Conservation (phyloP, 2,888 invertebrate species). For the Pseudococcus jackbeardsleyi region DNA sequence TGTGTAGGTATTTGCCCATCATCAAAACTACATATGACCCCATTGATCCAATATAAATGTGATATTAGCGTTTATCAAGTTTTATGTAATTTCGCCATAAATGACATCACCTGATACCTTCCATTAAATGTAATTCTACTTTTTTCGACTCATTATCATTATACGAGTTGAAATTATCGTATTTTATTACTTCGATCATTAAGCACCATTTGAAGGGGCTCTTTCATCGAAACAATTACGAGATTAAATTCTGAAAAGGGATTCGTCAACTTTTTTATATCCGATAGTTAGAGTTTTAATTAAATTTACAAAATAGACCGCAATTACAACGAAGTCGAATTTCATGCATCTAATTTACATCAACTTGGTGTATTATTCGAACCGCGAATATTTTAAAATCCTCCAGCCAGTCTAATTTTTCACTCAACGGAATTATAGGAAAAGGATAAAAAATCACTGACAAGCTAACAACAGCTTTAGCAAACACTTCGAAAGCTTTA, state of each 20-base stretch:
- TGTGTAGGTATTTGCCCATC: background rate
- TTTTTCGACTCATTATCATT: background rate
- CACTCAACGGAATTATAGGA: background rate
- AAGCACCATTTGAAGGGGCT: background rate
- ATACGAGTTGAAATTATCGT: background rate
- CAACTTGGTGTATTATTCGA: background rate
- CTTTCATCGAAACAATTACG: conserved; percentile 13
- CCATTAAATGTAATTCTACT: background rate
- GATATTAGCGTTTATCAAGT: background rate
- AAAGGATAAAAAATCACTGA: background rate
- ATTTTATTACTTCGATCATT: conserved; percentile 1
- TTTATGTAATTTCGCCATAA: background rate
- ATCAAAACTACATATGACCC: background rate
- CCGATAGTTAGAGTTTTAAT: conserved; percentile 29
- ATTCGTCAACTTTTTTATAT: background rate
- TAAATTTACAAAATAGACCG: conserved; percentile 37
- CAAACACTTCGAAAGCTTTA: conserved; percentile 8
- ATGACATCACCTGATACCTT: conserved; percentile 16
- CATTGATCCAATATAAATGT: background rate
- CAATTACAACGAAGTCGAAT: background rate
- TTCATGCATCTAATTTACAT: conserved; percentile 27
- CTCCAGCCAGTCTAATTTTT: background rate
- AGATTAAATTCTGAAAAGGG: conserved; percentile 17
- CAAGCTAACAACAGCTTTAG: background rate
- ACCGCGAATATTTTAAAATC: background rate